Percentiles rank a stretch among this genome's conserved stretches.
These are phyloP conservation scores for Tragopan temminckii DNA, from an alignment of 2,797 vertebrate genomes.

Conservation along the genomic window DNA sequence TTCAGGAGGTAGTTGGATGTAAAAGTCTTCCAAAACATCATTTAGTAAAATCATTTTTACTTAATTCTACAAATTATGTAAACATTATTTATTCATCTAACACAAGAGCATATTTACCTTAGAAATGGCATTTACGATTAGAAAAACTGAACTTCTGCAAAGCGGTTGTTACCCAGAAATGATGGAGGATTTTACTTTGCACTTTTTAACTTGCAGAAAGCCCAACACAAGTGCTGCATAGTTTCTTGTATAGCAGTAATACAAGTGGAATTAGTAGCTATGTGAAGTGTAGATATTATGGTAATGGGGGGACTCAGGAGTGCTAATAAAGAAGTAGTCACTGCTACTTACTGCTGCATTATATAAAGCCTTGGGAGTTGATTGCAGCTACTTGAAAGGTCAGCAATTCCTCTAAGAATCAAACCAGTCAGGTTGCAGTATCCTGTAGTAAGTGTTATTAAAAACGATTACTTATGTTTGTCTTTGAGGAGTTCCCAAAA, in stretches of 20 bases:
- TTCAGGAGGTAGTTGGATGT: not conserved
- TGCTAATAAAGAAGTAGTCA: not conserved
- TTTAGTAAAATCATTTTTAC: not conserved
- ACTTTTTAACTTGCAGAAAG: not conserved
- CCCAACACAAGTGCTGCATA: fast-evolving
- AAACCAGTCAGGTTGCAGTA: not conserved
- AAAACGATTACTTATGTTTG: not conserved
- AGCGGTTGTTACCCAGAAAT: not conserved
- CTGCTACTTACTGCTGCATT: not conserved
- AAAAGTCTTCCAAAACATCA: not conserved
- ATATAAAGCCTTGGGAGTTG: not conserved
- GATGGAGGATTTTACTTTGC: not conserved
- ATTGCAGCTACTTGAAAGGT: not conserved
- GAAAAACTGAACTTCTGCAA: not conserved
- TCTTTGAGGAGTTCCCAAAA: not conserved
- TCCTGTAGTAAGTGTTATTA: not conserved
- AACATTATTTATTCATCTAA: not conserved
- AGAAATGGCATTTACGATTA: not conserved
- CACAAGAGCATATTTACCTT: not conserved
- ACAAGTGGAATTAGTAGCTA: not conserved
- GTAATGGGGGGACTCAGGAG: not conserved
- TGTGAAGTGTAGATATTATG: fast-evolving
- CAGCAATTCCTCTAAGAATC: not conserved
- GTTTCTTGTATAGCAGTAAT: not conserved
- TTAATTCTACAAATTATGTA: not conserved